These are phyloP conservation scores for Neostethus bicornis DNA, from an alignment of 2,797 vertebrate species.

Conservation along the genomic window DNA sequence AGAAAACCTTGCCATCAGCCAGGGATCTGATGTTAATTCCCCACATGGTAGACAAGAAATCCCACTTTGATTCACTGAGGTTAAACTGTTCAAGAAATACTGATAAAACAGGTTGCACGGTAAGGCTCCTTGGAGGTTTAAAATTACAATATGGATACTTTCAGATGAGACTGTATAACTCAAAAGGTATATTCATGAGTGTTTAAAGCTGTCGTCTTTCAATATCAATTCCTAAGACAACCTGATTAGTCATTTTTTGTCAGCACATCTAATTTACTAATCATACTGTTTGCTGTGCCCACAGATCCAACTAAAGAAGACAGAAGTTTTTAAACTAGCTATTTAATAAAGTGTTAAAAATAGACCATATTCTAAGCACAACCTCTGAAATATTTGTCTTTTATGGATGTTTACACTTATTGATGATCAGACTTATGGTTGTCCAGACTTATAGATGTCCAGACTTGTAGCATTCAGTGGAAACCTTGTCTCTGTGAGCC, in stretches of 20 bases:
- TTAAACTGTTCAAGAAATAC: conserved; percentile 1
- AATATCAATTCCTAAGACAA: background rate
- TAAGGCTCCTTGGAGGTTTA: conserved; percentile 60
- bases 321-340: background rate
- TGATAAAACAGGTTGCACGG: conserved; percentile 39
- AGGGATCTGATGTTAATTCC: background rate
- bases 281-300: background rate
- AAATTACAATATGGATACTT: conserved; percentile 1
- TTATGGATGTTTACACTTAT: conserved; percentile 9
- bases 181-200: background rate
- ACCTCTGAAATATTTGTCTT: background rate
- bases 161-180: background rate
- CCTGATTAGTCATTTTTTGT: conserved; percentile 14
- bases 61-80: conserved; percentile 16
- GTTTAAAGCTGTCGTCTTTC: conserved; percentile 9
- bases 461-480: conserved; percentile 10
- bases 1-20: background rate
- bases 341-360: too few relatives aligned
- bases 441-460: conserved; percentile 1
- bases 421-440: background rate
- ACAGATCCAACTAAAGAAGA: background rate
- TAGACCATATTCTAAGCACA: too few relatives aligned
- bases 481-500: conserved; percentile 54
- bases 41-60: background rate
- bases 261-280: conserved; percentile 4